A percentile compares a stretch with the other conserved stretches of the same genome.
Conservation (phyloP, 1,140 invertebrate species). For the Brachionus angularis region DNA sequence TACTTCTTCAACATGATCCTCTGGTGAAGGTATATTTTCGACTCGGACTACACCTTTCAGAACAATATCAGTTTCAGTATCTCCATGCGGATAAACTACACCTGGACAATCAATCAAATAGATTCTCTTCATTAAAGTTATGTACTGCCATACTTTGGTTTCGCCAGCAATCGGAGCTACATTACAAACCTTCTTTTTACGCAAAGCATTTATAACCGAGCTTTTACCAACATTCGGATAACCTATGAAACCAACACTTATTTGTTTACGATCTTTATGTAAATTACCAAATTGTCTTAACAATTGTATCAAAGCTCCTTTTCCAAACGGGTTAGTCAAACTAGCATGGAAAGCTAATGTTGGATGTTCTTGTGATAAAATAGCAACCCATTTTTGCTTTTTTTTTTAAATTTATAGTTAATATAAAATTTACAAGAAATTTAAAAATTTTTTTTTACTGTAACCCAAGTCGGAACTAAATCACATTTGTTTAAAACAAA, state of each 20-base stretch:
- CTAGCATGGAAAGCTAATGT: constrained; percentile 97
- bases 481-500: constrained; percentile 90
- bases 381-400: constrained; percentile 76
- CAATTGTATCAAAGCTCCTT: constrained; percentile 92
- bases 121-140: constrained; percentile 92
- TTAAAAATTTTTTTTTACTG: constrained; percentile 56
- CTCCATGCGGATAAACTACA: constrained; percentile 75
- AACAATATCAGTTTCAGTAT: constrained; percentile 85
- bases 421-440: too few species aligned
- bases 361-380: constrained; percentile 87
- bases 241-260: constrained; percentile 96
- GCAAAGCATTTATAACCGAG: constrained; percentile 91
- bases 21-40: constrained; percentile 85
- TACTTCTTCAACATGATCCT: constrained; percentile 84
- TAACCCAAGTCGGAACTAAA: constrained; percentile 92
- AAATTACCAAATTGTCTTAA: constrained; percentile 81
- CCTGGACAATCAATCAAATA: constrained; percentile 98
- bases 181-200: constrained; percentile 92
- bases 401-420: too few species aligned
- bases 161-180: constrained; percentile 98
- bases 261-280: constrained; percentile 91
- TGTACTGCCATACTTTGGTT: constrained; percentile 93
- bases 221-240: constrained; percentile 99
- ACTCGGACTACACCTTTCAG: constrained; percentile 76
- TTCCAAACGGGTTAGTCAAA: constrained; percentile 94